Conservation (phyloP, 2,888 invertebrate genomes). For the Peribatodes rhomboidaria region DNA sequence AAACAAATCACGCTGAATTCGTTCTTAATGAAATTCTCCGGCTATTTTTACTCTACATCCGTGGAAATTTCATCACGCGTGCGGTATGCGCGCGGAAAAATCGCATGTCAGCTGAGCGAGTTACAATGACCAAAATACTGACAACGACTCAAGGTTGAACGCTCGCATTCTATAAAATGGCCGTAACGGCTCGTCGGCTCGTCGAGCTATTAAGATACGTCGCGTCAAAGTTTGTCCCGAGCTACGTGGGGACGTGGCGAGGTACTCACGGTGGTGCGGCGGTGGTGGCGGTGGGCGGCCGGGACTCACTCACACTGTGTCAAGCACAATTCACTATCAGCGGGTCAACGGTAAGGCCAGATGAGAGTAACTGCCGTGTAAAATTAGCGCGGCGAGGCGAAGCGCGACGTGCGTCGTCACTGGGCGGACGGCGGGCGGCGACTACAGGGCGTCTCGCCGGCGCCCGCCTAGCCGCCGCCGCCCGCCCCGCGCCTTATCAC, state of each 20-base stretch:
- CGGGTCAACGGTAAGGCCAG: conserved; percentile 69
- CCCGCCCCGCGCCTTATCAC: conserved; percentile 79
- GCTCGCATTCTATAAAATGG: conserved; percentile 78
- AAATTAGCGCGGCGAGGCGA: conserved; percentile 69
- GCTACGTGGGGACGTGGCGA: conserved; percentile 28
- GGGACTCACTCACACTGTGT: conserved; percentile 61
- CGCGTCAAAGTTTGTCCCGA: conserved; percentile 58
- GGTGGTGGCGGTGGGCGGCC: conserved; percentile 40
- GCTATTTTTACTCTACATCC: conserved; percentile 55
- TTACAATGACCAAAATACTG: conserved; percentile 79
- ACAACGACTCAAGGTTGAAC: conserved; percentile 77
- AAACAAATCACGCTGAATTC: conserved; percentile 60
- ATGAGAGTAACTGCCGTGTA: conserved; percentile 73
- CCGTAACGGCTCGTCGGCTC: conserved; percentile 70
- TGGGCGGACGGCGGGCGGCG: conserved; percentile 70
- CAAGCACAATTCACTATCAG: conserved; percentile 77
- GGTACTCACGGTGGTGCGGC: conserved; percentile 62
- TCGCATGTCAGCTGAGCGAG: conserved; percentile 63
- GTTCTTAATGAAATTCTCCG: conserved; percentile 59
- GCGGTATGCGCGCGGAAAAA: conserved; percentile 54
- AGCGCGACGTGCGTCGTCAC: conserved; percentile 67
- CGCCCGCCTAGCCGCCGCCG: conserved; percentile 75
- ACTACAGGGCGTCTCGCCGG: conserved; percentile 78
- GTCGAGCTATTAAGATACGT: conserved; percentile 69
- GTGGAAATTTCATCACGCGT: conserved; percentile 44